Base-by-base conservation (phyloP, 2,888 invertebrate genomes). In the Stenoptilia bipunctidactyla region DNA sequence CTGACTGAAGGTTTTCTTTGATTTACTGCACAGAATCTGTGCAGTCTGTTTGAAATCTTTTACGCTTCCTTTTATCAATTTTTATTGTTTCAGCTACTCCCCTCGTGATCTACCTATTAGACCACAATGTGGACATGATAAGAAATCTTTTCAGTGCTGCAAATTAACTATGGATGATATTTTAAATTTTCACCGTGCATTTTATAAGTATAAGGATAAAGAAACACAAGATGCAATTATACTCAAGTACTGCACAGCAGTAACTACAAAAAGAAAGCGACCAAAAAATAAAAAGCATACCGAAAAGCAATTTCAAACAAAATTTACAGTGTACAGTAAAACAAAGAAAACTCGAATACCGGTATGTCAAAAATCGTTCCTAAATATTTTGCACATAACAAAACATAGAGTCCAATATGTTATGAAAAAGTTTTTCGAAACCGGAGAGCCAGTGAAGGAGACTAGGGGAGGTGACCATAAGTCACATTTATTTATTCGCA, bases 381-480 rank as follows among this genome's bases (percentile, higher is more conserved):
- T 37, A 10, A 13, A 27, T 9, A 42, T 40, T 35, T 27, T 40
- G 9, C 6, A 39, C 9, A 45, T 45, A n/a, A 45, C 40, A 15
- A 45, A 40, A 39, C 34, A 41, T 13, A 15, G 42, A 37, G 34
- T 45, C 9, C 37, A 42, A 33, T 40, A 34, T 25, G 25, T 45
- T 15, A 33, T 25, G 13, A 42, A 13, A 10, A 39, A 30, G 25
- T 39, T 39, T 43, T 40, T 42, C 1, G 36, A 42, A 43, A 25
- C 38, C 33, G 15, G 40, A 15, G 45, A 39, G 27, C 39, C 37
- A 14, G 41, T 40, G 27, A 43, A 45, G 15, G 45, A 44, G 36
- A 47, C 43, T 6, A 40, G 47, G 38, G 47, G 46, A 13, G 46
- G 45, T 9, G 47, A 49, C 25, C 44, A 45, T 25, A 46, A 41